These are phyloP conservation scores for Tubiluchus corallicola DNA, from an alignment of 2,888 invertebrate genomes.

Conservation along the genomic window DNA sequence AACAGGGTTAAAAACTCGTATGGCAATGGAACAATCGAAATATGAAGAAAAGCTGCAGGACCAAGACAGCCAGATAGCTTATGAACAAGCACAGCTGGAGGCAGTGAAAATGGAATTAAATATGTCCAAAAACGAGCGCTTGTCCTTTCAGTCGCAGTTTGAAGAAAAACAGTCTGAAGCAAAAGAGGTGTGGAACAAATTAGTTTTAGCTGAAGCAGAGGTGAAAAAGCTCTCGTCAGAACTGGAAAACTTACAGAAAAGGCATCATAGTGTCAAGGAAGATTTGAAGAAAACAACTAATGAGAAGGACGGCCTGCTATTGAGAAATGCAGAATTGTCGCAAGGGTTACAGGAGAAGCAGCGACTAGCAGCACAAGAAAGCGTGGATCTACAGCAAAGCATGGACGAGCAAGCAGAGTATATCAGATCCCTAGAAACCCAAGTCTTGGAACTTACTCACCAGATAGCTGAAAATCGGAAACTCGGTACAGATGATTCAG, in stretches of 20 bases:
- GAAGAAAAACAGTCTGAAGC: neutral
- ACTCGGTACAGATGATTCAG: too few relatives aligned
- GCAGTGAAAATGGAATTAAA: neutral
- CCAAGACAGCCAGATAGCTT: too few relatives aligned
- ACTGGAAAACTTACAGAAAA: slow-evolving; percentile 3
- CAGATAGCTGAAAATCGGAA: too few relatives aligned
- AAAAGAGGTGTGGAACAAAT: neutral
- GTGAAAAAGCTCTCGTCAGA: neutral
- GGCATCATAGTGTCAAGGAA: neutral
- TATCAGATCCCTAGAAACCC: too few relatives aligned
- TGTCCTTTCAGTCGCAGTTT: neutral
- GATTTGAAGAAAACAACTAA: neutral
- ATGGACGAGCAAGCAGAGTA: too few relatives aligned
- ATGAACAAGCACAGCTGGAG: too few relatives aligned
- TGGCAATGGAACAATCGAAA: too few relatives aligned
- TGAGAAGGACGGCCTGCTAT: slow-evolving; percentile 23
- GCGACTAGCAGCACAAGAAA: slow-evolving; percentile 5
- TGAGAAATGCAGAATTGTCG: slow-evolving; percentile 25
- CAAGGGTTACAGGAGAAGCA: slow-evolving; percentile 18
- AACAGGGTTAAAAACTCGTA: too few relatives aligned
- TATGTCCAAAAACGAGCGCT: neutral
- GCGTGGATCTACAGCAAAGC: too few relatives aligned
- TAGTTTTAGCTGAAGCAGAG: neutral
- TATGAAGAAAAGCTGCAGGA: too few relatives aligned
- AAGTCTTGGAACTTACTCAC: neutral